Conservation (phyloP, 2,113 vertebrate genomes). For the Choloepus hoffmanni region DNA sequence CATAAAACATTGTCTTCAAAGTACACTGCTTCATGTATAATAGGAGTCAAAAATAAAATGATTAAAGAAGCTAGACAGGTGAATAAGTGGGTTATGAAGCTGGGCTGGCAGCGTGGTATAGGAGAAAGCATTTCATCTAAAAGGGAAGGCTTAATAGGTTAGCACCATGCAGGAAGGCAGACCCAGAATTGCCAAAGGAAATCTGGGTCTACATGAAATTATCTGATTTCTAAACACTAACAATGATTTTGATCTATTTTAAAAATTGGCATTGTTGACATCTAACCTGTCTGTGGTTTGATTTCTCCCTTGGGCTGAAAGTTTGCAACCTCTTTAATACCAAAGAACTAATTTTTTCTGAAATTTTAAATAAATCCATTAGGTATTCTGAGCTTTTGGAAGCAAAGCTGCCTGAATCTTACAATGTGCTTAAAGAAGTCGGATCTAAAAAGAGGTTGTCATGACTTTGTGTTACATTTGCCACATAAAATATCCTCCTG, state of each 20-base stretch:
- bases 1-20: background rate
- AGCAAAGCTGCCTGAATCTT: background rate
- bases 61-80: too few species aligned
- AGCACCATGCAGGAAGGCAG: accelerated
- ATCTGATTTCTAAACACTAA: background rate
- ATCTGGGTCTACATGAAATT: background rate
- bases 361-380: background rate
- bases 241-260: background rate
- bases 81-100: too few species aligned
- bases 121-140: background rate
- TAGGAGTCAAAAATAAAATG: background rate
- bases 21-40: background rate
- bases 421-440: background rate
- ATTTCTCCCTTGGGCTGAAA: background rate
- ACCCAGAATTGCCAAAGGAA: too few species aligned
- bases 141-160: background rate
- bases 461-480: too few species aligned
- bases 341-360: background rate
- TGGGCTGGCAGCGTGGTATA: accelerated
- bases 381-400: background rate
- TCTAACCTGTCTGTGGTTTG: background rate
- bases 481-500: background rate
- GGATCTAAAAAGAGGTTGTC: background rate
- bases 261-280: background rate
- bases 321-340: background rate